phyloP scores from a whole-genome alignment of 2,113 vertebrate genomes.

The Etheostoma cragini region DNA sequence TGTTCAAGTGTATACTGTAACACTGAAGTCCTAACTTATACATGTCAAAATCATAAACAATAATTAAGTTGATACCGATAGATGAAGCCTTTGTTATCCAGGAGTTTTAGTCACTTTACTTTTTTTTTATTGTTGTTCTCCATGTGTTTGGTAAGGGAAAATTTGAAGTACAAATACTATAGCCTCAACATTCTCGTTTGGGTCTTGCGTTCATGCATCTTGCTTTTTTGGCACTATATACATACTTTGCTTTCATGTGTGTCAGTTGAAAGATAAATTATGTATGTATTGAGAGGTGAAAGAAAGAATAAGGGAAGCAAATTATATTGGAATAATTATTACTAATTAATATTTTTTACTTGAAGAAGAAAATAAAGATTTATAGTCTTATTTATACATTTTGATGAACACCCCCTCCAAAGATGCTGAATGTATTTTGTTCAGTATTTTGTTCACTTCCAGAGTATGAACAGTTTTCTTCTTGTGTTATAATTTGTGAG shows the following conservation, averaged over 20 bases:
- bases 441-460: slow-evolving; percentile 47
- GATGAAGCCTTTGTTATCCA: slow-evolving; percentile 48
- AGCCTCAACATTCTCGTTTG: slow-evolving; percentile 19
- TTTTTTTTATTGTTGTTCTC: slow-evolving; percentile 40
- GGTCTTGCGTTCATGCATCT: background rate
- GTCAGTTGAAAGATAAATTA: slow-evolving; percentile 29
- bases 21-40: slow-evolving; percentile 50
- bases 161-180: slow-evolving; percentile 35
- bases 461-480: slow-evolving; percentile 5
- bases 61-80: slow-evolving; percentile 39
- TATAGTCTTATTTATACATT: slow-evolving; percentile 52
- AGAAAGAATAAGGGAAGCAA: slow-evolving; percentile 24
- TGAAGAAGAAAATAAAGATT: slow-evolving; percentile 30
- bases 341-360: slow-evolving; percentile 59
- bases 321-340: slow-evolving; percentile 21
- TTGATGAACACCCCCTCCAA: slow-evolving; percentile 36
- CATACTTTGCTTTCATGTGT: slow-evolving; percentile 32
- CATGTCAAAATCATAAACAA: slow-evolving; percentile 25
- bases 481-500: slow-evolving; percentile 28
- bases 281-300: slow-evolving; percentile 13
- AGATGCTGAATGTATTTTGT: slow-evolving; percentile 41
- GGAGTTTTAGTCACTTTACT: slow-evolving; percentile 58
- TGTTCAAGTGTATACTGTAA: slow-evolving; percentile 44
- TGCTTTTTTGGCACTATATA: slow-evolving; percentile 15
- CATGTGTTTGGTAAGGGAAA: slow-evolving; percentile 52